Evolutionary conservation across 2,888 invertebrate species (phyloP).

Genomic region (Resseliella maxima): DNA sequence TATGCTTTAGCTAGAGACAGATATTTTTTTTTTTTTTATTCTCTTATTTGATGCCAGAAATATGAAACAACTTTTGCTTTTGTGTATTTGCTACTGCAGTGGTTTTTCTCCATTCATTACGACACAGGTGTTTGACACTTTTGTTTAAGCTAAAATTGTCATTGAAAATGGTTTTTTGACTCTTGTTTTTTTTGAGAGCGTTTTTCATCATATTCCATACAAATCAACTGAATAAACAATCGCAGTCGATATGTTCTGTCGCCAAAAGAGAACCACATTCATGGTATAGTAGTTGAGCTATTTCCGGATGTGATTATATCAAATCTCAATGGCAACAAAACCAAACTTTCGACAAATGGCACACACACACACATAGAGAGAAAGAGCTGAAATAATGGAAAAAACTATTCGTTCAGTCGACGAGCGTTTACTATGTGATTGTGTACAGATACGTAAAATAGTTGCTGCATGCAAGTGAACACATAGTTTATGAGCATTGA

Average conservation of each 20-base stretch:
- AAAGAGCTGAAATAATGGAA: constrained; percentile 1
- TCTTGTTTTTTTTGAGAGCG: background rate
- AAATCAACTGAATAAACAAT: no score
- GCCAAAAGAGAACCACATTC: no score
- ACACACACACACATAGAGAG: no score
- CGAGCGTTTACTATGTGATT: background rate
- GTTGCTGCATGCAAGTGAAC: no score
- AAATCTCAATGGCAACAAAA: background rate
- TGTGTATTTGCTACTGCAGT: background rate
- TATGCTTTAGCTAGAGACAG: background rate
- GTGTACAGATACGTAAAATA: background rate
- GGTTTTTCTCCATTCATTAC: background rate
- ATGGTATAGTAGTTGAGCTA: background rate
- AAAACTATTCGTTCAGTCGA: background rate
- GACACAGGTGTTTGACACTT: constrained; percentile 25
- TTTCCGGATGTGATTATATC: background rate
- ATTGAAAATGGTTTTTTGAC: background rate
- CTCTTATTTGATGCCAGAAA: background rate
- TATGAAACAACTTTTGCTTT: background rate
- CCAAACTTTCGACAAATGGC: background rate
- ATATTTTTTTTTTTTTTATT: background rate
- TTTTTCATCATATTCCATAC: background rate
- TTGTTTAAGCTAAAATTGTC: background rate
- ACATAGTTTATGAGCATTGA: no score
- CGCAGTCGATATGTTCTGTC: no score